Conservation (phyloP, 2,797 vertebrate species). For the Lacerta agilis region DNA sequence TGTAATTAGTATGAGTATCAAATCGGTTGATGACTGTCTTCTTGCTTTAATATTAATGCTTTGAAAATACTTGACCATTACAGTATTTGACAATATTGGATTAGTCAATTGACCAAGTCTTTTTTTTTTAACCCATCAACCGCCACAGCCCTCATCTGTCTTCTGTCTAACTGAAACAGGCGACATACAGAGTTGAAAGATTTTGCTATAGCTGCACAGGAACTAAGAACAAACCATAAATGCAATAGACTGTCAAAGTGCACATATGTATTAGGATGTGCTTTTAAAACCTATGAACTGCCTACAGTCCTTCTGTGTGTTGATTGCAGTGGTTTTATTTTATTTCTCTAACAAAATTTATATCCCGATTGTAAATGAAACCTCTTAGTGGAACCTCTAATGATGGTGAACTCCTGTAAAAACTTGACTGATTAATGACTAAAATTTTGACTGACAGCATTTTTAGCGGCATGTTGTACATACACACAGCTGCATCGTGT, state of each 20-base stretch:
- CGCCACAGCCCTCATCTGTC: too few species aligned
- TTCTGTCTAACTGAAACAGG: background rate
- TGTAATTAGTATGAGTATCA: background rate
- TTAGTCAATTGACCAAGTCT: background rate
- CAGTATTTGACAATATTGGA: background rate
- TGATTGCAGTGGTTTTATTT: background rate
- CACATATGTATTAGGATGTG: background rate
- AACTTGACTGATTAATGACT: background rate
- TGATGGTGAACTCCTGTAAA: background rate
- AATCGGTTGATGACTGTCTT: background rate
- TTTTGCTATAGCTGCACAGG: background rate
- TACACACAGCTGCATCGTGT: conserved; percentile 36
- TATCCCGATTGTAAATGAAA: background rate
- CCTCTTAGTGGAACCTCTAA: background rate
- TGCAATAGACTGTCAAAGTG: background rate
- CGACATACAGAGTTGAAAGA: background rate
- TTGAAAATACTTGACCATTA: background rate
- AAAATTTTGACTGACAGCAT: conserved; percentile 42
- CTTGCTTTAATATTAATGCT: background rate
- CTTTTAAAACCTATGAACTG: background rate
- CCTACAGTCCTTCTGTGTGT: background rate
- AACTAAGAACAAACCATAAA: background rate
- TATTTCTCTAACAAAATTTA: background rate
- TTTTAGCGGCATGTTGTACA: conserved; percentile 71
- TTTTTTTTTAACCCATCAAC: background rate